Evolutionary conservation across 2,113 vertebrate genomes (phyloP).

Genomic region (Orthonyx spaldingii): DNA sequence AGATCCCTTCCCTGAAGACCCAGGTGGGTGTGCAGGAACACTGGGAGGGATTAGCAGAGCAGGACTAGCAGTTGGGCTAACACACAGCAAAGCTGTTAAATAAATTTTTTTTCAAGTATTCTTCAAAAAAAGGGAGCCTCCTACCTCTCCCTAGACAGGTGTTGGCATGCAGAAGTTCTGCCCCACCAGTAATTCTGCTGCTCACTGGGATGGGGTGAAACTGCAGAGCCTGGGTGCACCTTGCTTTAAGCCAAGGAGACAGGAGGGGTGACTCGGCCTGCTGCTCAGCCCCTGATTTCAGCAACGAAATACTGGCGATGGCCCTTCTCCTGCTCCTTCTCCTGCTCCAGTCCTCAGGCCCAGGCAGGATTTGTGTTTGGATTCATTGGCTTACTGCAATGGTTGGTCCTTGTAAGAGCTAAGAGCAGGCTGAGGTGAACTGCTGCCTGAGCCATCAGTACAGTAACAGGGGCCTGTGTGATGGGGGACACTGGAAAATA

Average conservation of each 20-base stretch:
- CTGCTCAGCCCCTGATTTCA: neutral
- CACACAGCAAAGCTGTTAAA: neutral
- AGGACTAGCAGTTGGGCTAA: neutral
- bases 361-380: neutral
- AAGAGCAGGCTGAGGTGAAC: neutral
- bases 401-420: neutral
- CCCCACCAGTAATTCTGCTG: neutral
- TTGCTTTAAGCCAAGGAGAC: neutral
- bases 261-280: neutral
- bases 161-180: neutral
- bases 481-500: neutral
- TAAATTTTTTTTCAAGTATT: neutral
- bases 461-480: fast-evolving
- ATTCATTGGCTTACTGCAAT: neutral
- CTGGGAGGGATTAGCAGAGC: neutral
- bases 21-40: neutral
- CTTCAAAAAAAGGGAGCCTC: neutral
- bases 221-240: neutral
- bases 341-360: neutral
- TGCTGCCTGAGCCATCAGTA: neutral
- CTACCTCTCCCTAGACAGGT: fast-evolving
- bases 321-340: too few species aligned
- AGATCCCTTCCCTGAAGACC: conserved; percentile 31
- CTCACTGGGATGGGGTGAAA: neutral
- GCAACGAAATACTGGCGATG: fast-evolving